These are phyloP conservation scores for Tetragonisca angustula DNA, from an alignment of 2,888 invertebrate species.

Conservation along the genomic window DNA sequence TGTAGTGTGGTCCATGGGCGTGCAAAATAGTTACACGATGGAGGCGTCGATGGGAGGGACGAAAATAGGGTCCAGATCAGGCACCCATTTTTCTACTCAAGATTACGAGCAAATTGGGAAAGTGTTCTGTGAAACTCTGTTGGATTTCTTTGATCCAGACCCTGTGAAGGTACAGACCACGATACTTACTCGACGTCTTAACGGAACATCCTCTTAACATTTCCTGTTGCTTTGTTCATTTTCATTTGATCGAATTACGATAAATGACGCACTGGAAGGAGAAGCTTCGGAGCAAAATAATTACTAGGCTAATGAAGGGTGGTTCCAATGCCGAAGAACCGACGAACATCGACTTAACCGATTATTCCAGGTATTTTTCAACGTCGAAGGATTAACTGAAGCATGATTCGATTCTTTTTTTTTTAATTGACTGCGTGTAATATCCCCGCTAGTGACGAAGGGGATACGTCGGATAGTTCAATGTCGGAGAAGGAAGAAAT, in stretches of 20 bases:
- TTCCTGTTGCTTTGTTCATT: not conserved
- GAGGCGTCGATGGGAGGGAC: constrained; percentile 98
- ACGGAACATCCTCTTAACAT: not conserved
- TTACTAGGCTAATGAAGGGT: constrained; percentile 91
- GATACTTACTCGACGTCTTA: not conserved
- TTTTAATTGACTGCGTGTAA: not conserved
- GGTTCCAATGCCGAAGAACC: constrained; percentile 96
- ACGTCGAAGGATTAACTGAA: not conserved
- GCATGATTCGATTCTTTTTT: not conserved
- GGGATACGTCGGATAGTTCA: constrained; percentile 90
- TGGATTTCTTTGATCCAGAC: constrained; percentile 95
- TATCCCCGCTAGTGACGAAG: constrained; percentile 88
- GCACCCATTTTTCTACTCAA: constrained; percentile 92
- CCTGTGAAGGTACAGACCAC: constrained; percentile 89
- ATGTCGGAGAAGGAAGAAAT: constrained; percentile 86
- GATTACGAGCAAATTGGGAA: constrained; percentile 94
- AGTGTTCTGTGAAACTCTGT: constrained; percentile 95
- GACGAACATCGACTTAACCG: constrained; percentile 93
- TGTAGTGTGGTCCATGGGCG: constrained; percentile 97
- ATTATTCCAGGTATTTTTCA: constrained; percentile 91
- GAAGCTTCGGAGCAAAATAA: constrained; percentile 91
- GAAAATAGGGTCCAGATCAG: constrained; percentile 91
- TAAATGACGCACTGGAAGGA: constrained; percentile 85
- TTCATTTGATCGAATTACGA: not conserved
- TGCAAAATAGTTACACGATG: constrained; percentile 97